A percentile compares a stretch with the other conserved stretches of the same genome.
Conservation (phyloP, 2,888 invertebrate species). For the Geophilus truncorum region DNA sequence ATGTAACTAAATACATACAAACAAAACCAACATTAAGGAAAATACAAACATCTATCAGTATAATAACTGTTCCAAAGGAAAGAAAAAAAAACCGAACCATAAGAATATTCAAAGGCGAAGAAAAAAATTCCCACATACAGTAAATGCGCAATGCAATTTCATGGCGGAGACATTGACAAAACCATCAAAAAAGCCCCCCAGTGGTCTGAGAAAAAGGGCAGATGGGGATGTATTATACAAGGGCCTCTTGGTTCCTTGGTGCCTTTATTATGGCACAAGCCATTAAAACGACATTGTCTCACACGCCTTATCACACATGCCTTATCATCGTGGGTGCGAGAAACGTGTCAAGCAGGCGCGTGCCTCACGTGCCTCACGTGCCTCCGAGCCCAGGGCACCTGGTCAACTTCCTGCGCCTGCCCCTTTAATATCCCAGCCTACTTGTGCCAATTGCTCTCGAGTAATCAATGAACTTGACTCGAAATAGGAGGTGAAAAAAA, state of each 20-base stretch:
- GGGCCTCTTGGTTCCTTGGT: neutral
- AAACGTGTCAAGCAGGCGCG: conserved; percentile 8
- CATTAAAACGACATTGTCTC: conserved; percentile 25
- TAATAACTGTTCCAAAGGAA: too few species aligned
- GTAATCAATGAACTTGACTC: neutral
- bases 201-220: conserved; percentile 6
- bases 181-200: neutral
- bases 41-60: too few species aligned
- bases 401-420: neutral
- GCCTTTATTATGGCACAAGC: conserved; percentile 19
- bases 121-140: neutral
- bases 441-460: neutral
- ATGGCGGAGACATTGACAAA: neutral
- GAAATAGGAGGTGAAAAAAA: neutral
- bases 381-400: conserved; percentile 16
- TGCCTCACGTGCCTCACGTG: conserved; percentile 24
- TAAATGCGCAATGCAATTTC: conserved; percentile 4
- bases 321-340: neutral
- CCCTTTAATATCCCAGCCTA: neutral
- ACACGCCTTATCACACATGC: conserved; percentile 1
- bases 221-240: conserved; percentile 13
- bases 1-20: too few species aligned
- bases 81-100: too few species aligned
- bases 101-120: too few species aligned
- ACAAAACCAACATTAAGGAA: too few species aligned